Evolutionary conservation across 2,888 invertebrate genomes (phyloP), one percentile per base, ranked within the genome.

Genomic region (Eristalis intricaria): DNA sequence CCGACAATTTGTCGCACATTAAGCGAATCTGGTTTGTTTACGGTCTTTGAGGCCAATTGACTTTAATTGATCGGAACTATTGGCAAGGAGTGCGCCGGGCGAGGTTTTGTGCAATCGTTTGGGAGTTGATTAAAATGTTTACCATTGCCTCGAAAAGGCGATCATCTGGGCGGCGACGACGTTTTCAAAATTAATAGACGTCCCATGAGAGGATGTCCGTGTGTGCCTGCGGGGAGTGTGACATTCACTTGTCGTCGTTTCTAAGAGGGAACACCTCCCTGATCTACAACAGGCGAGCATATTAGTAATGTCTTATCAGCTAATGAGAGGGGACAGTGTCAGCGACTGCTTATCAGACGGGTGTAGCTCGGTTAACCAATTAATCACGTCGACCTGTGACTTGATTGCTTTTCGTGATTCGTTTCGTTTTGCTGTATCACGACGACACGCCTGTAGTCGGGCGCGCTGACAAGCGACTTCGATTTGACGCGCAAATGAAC

Each of bases 11-110:
- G 82, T 82, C 82, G 76, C 26, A 68, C 64, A 32, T 63, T 65
- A 22, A 35, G 29, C 63, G 74, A 58, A 74, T 74, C 80, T 68
- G 60, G 80, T 79, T 79, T 60, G 60, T 60, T 60, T 23, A 60
- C 26, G 38, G 10, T 66, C 26, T 65, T 71, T 43, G n/a, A 79
- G 65, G 68, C 73, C 80, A 80, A 74, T 80, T 74, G 69, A 58
- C 56, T 63, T 69, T 81, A 81, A 81, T 81, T 81, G 74, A 81
- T 81, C 74, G 50, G 63, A 81, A 73, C 71, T 77, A 77, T 77
- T 65, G 64, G 63, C 29, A 38, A n/a, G 58, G 70, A 56, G 65
- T n/a, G n/a, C 64, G 66, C 7, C 29, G 70, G 35, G 65, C 64
- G 66, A 43, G 40, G 23, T 40, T n/a, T 40, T 60, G 50, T 73